Evolutionary conservation across 2,113 vertebrate genomes (phyloP).

Genomic region (Oriolus oriolus): DNA sequence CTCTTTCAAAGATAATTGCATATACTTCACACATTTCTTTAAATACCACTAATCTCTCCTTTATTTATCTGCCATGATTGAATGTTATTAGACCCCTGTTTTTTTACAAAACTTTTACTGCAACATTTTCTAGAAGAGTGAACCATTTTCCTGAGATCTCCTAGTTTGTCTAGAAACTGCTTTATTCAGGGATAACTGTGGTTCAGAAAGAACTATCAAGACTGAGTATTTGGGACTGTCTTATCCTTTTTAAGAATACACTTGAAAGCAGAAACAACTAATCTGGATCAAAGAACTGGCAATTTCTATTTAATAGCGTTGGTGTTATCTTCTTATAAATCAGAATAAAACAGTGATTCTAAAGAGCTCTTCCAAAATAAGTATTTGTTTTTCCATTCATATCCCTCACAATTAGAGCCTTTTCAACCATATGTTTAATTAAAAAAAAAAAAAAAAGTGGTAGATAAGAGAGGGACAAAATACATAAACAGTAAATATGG

Average conservation of each 20-base stretch:
- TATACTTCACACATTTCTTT: not conserved
- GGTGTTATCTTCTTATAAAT: not conserved
- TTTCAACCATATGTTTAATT: not conserved
- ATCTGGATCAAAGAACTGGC: not conserved
- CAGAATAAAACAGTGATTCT: not conserved
- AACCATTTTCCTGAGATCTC: not conserved
- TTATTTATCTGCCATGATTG: not conserved
- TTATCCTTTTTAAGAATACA: not conserved
- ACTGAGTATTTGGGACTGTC: not conserved
- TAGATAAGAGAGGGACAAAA: not conserved
- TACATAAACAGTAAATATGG: not conserved
- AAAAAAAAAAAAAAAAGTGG: not conserved
- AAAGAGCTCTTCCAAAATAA: not conserved
- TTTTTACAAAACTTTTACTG: not conserved
- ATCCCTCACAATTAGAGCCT: not conserved
- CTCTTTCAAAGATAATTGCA: not conserved
- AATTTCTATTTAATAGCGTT: not conserved
- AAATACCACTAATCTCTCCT: not conserved
- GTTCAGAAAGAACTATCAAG: not conserved
- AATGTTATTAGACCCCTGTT: not conserved
- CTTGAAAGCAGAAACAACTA: not conserved
- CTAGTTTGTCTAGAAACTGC: not conserved
- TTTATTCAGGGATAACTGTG: not conserved
- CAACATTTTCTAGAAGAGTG: not conserved
- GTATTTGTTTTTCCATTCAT: not conserved